A percentile compares a stretch with the other conserved stretches of the same genome.
These are phyloP conservation scores for Dipodomys ordii DNA, from an alignment of 2,113 vertebrate genomes.

Conservation along the genomic window DNA sequence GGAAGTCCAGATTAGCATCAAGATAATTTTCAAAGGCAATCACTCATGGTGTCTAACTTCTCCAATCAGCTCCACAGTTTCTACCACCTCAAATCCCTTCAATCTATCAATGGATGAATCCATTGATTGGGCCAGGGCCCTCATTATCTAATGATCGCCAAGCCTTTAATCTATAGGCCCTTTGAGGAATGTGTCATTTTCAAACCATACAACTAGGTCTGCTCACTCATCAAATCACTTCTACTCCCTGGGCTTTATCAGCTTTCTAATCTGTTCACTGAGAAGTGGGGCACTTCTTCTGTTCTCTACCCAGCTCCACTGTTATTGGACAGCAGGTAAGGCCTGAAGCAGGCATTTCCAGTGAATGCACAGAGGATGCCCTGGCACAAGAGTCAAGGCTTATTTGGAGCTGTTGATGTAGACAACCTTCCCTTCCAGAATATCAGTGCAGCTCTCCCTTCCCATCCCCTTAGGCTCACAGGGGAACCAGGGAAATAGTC, in stretches of 20 bases:
- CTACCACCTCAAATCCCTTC: background rate
- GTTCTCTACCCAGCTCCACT: background rate
- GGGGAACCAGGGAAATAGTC: background rate
- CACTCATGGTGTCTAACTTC: background rate
- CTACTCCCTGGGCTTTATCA: background rate
- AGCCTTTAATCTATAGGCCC: too few species aligned
- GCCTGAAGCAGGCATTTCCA: constrained; percentile 20
- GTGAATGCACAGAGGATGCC: constrained; percentile 40
- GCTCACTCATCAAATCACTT: background rate
- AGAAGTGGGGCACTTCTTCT: constrained; percentile 5
- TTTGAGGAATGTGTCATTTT: background rate
- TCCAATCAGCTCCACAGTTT: background rate
- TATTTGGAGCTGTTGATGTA: constrained; percentile 60
- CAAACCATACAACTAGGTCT: background rate
- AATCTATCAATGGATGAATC: background rate
- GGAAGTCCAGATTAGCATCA: background rate
- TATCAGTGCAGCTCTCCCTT: background rate
- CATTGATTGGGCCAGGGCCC: too few species aligned
- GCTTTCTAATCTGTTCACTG: background rate
- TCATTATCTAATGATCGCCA: background rate
- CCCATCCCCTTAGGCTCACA: background rate
- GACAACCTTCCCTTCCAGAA: background rate
- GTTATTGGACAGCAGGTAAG: background rate
- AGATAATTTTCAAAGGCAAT: background rate
- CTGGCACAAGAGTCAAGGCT: constrained; percentile 20